These are phyloP conservation scores for Notarius quadriscutis DNA, from an alignment of 2,113 vertebrate species.

Conservation along the genomic window DNA sequence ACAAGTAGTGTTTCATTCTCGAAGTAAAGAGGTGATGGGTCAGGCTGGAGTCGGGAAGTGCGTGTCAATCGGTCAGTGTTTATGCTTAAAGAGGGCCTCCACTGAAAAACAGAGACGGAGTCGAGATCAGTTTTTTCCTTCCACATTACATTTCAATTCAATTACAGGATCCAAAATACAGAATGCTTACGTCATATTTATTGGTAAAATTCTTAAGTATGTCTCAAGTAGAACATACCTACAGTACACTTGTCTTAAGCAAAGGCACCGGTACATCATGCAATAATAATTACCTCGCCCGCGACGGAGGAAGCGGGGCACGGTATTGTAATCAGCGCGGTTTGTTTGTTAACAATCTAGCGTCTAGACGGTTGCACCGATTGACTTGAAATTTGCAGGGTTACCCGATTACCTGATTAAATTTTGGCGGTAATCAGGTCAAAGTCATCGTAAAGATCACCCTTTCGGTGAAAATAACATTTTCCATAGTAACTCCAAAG, in stretches of 20 bases:
- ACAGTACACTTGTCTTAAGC: background rate
- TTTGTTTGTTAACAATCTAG: too few relatives aligned
- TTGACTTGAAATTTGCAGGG: too few relatives aligned
- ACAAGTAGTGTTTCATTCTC: slow-evolving; percentile 35
- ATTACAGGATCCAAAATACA: background rate
- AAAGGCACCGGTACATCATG: background rate
- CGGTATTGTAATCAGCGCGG: too few relatives aligned
- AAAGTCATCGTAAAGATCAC: too few relatives aligned
- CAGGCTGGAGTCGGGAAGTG: slow-evolving; percentile 1
- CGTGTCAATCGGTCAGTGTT: slow-evolving; percentile 58
- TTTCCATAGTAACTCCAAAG: too few relatives aligned
- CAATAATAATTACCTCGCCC: background rate
- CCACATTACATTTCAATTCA: background rate
- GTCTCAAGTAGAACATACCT: background rate
- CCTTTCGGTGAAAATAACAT: too few relatives aligned
- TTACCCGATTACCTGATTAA: too few relatives aligned
- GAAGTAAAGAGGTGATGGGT: background rate
- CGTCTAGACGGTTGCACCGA: too few relatives aligned
- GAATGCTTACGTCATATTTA: background rate
- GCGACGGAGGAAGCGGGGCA: too few relatives aligned
- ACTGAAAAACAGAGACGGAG: slow-evolving; percentile 62
- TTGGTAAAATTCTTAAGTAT: background rate
- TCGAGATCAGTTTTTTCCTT: background rate
- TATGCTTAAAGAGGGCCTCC: slow-evolving; percentile 74
- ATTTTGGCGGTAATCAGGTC: too few relatives aligned